phyloP scores from a whole-genome alignment of 2,797 vertebrate genomes.

The Tenualosa thibaudeaui region DNA sequence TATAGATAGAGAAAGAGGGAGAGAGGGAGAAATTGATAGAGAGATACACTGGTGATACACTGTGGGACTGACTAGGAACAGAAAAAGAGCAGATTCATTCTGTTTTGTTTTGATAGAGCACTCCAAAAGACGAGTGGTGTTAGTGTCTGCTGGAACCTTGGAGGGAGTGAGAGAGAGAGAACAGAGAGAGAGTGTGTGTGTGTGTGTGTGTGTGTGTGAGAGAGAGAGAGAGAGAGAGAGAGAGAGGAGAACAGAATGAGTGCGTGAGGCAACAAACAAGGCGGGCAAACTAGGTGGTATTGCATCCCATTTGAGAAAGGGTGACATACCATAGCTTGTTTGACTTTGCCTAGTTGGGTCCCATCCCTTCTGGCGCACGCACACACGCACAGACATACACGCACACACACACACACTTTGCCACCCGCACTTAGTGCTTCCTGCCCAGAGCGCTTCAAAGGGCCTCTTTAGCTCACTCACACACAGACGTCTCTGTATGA shows the following conservation, averaged over 20 bases:
- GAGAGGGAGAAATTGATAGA: not conserved
- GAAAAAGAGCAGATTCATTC: conserved; percentile 38
- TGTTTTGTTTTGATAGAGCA: conserved; percentile 46
- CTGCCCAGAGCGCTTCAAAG: conserved; percentile 33
- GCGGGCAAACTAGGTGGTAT: not conserved
- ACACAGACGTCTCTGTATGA: conserved; percentile 27
- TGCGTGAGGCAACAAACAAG: conserved; percentile 1
- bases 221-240: conserved; percentile 39
- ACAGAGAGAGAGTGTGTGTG: conserved; percentile 33
- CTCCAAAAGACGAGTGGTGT: conserved; percentile 45
- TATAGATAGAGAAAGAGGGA: too few relatives aligned
- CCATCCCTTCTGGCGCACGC: conserved; percentile 6
- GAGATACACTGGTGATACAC: conserved; percentile 43
- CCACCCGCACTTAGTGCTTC: conserved; percentile 12
- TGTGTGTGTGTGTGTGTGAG: not conserved
- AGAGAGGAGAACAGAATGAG: conserved; percentile 30
- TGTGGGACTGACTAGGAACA: conserved; percentile 28
- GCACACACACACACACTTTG: not conserved
- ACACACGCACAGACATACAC: conserved; percentile 11
- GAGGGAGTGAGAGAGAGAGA: conserved; percentile 28
- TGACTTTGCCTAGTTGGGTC: conserved; percentile 29
- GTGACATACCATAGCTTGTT: conserved; percentile 38
- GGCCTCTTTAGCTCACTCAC: conserved; percentile 12
- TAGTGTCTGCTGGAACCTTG: conserved; percentile 40
- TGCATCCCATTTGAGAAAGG: conserved; percentile 34